Percentiles rank a stretch among this genome's conserved stretches.
These are phyloP conservation scores for Pocillopora meandrina DNA, from an alignment of 92 coral and sea anemone genomes.

Conservation along the genomic window DNA sequence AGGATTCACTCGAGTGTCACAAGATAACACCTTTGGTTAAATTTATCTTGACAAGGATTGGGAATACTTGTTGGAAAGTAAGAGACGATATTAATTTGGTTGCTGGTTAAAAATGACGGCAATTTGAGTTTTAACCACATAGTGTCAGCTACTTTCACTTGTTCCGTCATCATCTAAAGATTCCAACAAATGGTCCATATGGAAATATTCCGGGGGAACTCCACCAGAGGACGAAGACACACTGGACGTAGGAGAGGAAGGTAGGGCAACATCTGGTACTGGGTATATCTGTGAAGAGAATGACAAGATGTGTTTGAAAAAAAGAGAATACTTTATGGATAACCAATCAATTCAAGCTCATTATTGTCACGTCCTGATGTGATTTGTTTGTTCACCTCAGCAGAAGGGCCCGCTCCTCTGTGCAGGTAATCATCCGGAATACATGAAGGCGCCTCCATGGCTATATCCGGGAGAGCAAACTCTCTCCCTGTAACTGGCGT, in stretches of 20 bases:
- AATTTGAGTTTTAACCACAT: background rate
- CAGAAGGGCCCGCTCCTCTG: constrained; percentile 27
- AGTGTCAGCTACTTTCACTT: constrained; percentile 28
- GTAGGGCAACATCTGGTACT: constrained; percentile 69
- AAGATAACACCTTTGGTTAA: no score
- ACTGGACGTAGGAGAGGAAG: constrained; percentile 61
- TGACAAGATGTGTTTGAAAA: background rate
- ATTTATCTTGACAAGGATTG: no score
- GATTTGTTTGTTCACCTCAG: background rate
- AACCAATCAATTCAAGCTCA: background rate
- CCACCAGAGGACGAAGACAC: constrained; percentile 37
- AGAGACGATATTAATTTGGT: background rate
- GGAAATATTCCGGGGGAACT: constrained; percentile 37
- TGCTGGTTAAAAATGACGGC: background rate
- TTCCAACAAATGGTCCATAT: constrained; percentile 39
- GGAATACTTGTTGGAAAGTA: no score
- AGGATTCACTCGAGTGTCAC: no score
- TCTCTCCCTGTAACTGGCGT: constrained; percentile 58
- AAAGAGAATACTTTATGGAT: background rate
- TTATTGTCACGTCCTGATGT: no score
- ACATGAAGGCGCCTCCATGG: constrained; percentile 73
- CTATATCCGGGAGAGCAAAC: constrained; percentile 93
- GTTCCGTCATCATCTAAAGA: constrained; percentile 30
- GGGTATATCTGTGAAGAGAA: constrained; percentile 31
- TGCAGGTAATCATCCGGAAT: constrained; percentile 55